Evolutionary conservation across 2,113 vertebrate genomes (phyloP).

Genomic region (Halcyon senegalensis): DNA sequence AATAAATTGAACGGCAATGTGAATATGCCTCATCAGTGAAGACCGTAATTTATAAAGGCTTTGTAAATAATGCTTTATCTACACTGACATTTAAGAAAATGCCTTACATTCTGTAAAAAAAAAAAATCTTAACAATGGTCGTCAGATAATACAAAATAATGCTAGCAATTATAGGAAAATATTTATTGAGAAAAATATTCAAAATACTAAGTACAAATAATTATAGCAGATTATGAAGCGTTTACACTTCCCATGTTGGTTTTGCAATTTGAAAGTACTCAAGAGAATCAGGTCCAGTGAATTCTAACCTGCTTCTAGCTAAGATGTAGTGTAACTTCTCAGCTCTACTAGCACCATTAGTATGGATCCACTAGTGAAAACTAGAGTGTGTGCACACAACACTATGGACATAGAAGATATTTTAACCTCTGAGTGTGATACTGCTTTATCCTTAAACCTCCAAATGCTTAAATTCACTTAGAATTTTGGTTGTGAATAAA

Average conservation of each 20-base stretch:
- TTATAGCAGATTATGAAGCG: not conserved
- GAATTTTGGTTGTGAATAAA: not conserved
- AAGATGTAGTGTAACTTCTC: not conserved
- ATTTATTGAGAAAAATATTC: no score
- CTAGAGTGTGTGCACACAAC: fast-evolving
- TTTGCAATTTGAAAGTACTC: not conserved
- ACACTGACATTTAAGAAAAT: slow-evolving; percentile 62
- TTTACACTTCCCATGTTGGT: not conserved
- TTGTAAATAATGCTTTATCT: slow-evolving; percentile 71
- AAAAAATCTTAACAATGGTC: not conserved
- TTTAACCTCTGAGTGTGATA: not conserved
- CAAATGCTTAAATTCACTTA: not conserved
- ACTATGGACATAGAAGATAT: not conserved
- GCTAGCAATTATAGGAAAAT: not conserved
- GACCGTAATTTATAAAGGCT: slow-evolving; percentile 76
- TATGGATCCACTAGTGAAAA: not conserved
- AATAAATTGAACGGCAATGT: slow-evolving; percentile 79
- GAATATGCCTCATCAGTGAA: slow-evolving; percentile 76
- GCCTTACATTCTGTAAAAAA: not conserved
- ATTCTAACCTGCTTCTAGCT: not conserved
- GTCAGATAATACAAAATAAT: not conserved
- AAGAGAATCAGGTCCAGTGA: not conserved
- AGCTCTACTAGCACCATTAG: not conserved
- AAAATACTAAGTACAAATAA: no score
- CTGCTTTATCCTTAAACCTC: not conserved